phyloP scores from a whole-genome alignment of 2,888 invertebrate species.

The Conchocele bisecta region DNA sequence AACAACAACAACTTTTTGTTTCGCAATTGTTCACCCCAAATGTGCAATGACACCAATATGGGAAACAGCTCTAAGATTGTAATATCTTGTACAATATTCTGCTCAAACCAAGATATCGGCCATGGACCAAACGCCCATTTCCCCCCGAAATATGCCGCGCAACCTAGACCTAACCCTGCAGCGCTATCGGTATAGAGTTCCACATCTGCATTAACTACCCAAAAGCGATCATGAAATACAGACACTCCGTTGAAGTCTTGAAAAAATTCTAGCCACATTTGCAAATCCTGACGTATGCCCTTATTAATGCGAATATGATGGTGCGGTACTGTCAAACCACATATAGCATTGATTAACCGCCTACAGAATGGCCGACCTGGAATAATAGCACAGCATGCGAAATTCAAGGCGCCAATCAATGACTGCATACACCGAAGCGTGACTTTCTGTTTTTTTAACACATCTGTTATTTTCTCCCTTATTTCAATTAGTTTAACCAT shows the following conservation, averaged over 20 bases:
- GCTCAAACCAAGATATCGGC: conserved; percentile 4
- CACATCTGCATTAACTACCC: conserved; percentile 3
- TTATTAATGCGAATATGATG: too few relatives aligned
- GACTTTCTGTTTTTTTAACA: background rate
- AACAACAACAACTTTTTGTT: conserved; percentile 14
- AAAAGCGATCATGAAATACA: conserved; percentile 16
- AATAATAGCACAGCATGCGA: conserved; percentile 33
- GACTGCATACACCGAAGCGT: conserved; percentile 12
- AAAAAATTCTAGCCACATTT: too few relatives aligned
- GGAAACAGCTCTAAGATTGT: too few relatives aligned
- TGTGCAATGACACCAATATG: conserved; percentile 1
- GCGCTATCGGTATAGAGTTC: conserved; percentile 10
- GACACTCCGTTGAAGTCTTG: too few relatives aligned
- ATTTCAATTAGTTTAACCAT: conserved; percentile 22
- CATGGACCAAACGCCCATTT: conserved; percentile 1
- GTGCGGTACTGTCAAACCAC: conserved; percentile 8
- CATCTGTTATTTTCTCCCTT: background rate
- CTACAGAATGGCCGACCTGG: conserved; percentile 37
- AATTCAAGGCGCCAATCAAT: conserved; percentile 19
- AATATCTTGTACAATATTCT: conserved; percentile 1
- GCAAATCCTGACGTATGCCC: too few relatives aligned
- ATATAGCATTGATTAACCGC: conserved; percentile 25
- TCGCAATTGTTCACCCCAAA: conserved; percentile 6
- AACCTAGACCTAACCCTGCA: background rate
- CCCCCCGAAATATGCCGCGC: background rate